Percentiles rank a stretch among this genome's conserved stretches.
phyloP scores from a whole-genome alignment of 2,888 invertebrate genomes.

The Hoplodrina ambigua region DNA sequence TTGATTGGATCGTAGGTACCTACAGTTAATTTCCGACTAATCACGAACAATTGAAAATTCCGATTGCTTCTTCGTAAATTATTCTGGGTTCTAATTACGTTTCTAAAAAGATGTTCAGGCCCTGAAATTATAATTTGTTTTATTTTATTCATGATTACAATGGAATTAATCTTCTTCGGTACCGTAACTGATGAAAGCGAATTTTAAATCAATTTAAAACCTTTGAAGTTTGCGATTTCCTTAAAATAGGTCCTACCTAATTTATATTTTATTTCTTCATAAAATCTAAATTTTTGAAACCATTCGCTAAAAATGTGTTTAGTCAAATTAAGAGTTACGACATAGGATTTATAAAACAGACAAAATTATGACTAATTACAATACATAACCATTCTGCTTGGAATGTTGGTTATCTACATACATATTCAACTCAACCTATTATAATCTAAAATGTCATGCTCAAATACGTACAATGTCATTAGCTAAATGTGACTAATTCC shows the following conservation, averaged over 20 bases:
- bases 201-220: not conserved
- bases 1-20: not conserved
- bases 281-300: too few relatives aligned
- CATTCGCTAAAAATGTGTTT: not conserved
- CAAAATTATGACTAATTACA: too few relatives aligned
- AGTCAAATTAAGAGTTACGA: not conserved
- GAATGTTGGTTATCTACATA: too few relatives aligned
- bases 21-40: not conserved
- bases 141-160: slow-evolving; percentile 3
- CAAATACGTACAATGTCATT: too few relatives aligned
- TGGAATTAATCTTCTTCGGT: not conserved
- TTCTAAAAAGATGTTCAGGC: not conserved
- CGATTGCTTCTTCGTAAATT: slow-evolving; percentile 9
- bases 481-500: too few relatives aligned
- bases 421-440: too few relatives aligned
- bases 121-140: not conserved
- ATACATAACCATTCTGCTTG: too few relatives aligned
- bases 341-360: too few relatives aligned
- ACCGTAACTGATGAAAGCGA: not conserved
- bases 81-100: slow-evolving; percentile 2
- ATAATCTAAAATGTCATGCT: too few relatives aligned
- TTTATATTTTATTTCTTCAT: too few relatives aligned
- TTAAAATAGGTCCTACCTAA: not conserved
- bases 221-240: not conserved
- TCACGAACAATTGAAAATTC: slow-evolving; percentile 1